Percentiles rank a stretch among this genome's conserved stretches.
These are phyloP conservation scores for Andrena dorsata DNA, from an alignment of 2,888 invertebrate species.

Conservation along the genomic window DNA sequence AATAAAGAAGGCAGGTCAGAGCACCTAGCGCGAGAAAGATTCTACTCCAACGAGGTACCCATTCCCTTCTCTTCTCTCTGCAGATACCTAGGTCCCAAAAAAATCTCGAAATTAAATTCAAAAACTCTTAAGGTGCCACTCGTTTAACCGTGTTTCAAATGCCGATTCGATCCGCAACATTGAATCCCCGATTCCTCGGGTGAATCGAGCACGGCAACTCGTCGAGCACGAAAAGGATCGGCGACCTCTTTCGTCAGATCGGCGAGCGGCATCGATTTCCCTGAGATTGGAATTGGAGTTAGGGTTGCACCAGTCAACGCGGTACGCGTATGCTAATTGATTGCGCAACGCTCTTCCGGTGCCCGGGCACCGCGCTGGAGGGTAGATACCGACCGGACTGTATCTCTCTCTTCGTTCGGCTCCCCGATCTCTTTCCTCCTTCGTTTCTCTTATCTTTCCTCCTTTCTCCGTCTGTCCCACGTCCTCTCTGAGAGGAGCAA, in stretches of 20 bases:
- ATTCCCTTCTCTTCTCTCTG: no score
- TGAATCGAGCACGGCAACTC: conserved; percentile 10
- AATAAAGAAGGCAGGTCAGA: neutral
- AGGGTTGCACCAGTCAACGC: conserved; percentile 57
- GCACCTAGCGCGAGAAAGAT: neutral
- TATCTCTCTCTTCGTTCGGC: neutral
- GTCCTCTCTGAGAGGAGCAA: conserved; percentile 40
- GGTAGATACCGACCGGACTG: conserved; percentile 46
- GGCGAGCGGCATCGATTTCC: conserved; percentile 51
- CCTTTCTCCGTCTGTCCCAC: conserved; percentile 29
- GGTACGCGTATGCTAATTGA: conserved; percentile 67
- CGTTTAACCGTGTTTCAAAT: no score
- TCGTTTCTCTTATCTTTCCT: conserved; percentile 30
- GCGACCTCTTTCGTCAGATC: conserved; percentile 10
- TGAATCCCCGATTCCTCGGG: no score
- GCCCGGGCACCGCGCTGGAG: conserved; percentile 41
- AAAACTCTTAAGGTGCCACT: no score
- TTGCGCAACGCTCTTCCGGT: conserved; percentile 70
- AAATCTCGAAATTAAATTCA: no score
- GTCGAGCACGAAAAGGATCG: conserved; percentile 10
- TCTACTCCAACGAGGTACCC: neutral
- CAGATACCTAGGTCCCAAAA: no score
- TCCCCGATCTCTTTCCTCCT: conserved; percentile 20
- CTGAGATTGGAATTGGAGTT: conserved; percentile 58
- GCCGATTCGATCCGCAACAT: no score